Conservation (phyloP, 2,888 invertebrate genomes). For the Mongoloraphidia duomilia region DNA sequence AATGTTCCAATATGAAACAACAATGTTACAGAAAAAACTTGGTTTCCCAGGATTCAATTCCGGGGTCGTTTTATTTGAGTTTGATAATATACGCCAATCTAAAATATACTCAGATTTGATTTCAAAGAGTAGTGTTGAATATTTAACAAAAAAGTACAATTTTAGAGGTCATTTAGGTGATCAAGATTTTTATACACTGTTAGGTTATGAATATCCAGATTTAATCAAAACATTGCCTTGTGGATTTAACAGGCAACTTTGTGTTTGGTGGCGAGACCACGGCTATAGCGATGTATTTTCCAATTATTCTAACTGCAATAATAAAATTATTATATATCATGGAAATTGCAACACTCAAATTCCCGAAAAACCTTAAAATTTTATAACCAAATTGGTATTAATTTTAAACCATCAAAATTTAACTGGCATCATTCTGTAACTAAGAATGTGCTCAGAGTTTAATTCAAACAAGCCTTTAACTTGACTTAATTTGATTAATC, state of each 20-base stretch:
- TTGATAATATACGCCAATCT: slow-evolving; percentile 50
- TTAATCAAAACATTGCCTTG: slow-evolving; percentile 61
- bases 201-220: slow-evolving; percentile 53
- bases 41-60: slow-evolving; percentile 70
- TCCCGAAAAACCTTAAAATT: slow-evolving; percentile 23
- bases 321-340: slow-evolving; percentile 51
- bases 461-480: no score
- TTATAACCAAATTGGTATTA: no score
- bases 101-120: slow-evolving; percentile 40
- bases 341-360: slow-evolving; percentile 63
- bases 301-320: slow-evolving; percentile 52
- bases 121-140: slow-evolving; percentile 34
- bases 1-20: background rate
- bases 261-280: slow-evolving; percentile 66
- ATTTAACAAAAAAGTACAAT: slow-evolving; percentile 42
- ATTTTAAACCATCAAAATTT: no score
- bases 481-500: no score
- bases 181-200: slow-evolving; percentile 65
- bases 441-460: no score
- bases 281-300: slow-evolving; percentile 59
- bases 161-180: slow-evolving; percentile 67
- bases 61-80: slow-evolving; percentile 57
- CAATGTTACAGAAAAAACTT: slow-evolving; percentile 20
- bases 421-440: no score
- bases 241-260: slow-evolving; percentile 67